phyloP scores from a whole-genome alignment of 2,113 vertebrate genomes.

The Tragelaphus scriptus region DNA sequence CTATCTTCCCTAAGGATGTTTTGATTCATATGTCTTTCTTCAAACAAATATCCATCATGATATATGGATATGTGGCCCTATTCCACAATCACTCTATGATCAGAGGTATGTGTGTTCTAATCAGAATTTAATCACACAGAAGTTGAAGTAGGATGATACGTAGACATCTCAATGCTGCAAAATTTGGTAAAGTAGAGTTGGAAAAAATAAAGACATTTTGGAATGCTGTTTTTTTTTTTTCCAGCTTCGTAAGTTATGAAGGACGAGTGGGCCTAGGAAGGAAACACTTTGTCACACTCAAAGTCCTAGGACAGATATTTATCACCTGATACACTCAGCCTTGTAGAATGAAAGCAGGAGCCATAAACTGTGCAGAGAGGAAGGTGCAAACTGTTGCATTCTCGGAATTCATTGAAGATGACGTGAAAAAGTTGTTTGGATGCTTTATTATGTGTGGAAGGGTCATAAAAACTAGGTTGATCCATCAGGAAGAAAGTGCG shows the following conservation, averaged over 20 bases:
- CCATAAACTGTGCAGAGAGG: conserved; percentile 63
- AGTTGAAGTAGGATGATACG: background rate
- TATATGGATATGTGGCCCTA: rapidly evolving
- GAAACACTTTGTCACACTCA: conserved; percentile 63
- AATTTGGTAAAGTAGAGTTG: conserved; percentile 3
- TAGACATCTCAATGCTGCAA: background rate
- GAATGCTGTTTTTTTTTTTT: background rate
- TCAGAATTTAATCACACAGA: background rate
- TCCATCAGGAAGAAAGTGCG: conserved; percentile 43
- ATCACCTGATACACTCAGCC: conserved; percentile 51
- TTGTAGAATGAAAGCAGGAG: conserved; percentile 66
- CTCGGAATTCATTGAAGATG: conserved; percentile 76
- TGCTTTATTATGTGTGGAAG: conserved; percentile 76
- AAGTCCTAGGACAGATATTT: conserved; percentile 66
- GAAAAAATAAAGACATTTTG: background rate
- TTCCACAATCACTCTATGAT: background rate
- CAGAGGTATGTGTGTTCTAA: background rate
- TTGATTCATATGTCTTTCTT: conserved; percentile 28
- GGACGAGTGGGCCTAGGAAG: conserved; percentile 42
- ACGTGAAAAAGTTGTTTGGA: conserved; percentile 76
- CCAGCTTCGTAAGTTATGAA: conserved; percentile 60
- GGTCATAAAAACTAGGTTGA: conserved; percentile 64
- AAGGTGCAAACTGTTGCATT: conserved; percentile 74
- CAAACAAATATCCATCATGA: background rate
- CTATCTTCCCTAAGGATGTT: rapidly evolving